These are phyloP conservation scores for Chymomyza procnemis DNA, from an alignment of 2,888 invertebrate genomes.

Conservation along the genomic window DNA sequence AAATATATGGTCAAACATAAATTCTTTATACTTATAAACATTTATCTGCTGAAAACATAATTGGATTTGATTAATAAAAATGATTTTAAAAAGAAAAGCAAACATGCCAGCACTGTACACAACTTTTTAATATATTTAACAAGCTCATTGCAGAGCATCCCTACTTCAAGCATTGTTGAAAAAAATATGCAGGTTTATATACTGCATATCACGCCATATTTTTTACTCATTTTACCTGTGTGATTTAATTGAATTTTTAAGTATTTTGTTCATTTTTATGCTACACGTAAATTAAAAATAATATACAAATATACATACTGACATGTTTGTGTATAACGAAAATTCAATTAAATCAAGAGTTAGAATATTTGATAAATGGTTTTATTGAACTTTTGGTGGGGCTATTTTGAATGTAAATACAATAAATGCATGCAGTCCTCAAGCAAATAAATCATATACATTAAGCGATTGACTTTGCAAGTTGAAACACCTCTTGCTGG, in stretches of 20 bases:
- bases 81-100: too few species aligned
- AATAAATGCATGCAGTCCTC: constrained; percentile 52
- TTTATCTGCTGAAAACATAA: too few species aligned
- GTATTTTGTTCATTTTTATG: constrained; percentile 50
- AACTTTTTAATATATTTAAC: too few species aligned
- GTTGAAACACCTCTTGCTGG: background rate
- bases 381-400: constrained; percentile 32
- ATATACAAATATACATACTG: background rate
- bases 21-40: too few species aligned
- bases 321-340: constrained; percentile 29
- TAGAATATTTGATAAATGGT: constrained; percentile 54
- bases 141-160: too few species aligned
- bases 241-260: constrained; percentile 70
- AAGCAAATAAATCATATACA: constrained; percentile 59
- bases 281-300: background rate
- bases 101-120: too few species aligned
- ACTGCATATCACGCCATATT: too few species aligned
- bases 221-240: constrained; percentile 45
- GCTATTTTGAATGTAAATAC: constrained; percentile 17
- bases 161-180: too few species aligned
- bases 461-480: constrained; percentile 24
- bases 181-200: too few species aligned
- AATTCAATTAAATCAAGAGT: constrained; percentile 63
- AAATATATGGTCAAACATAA: too few species aligned
- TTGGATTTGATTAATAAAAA: too few species aligned